Percentiles rank a stretch among this genome's conserved stretches.
These are phyloP conservation scores for Eclectus roratus DNA, from an alignment of 2,113 vertebrate species.

Conservation along the genomic window DNA sequence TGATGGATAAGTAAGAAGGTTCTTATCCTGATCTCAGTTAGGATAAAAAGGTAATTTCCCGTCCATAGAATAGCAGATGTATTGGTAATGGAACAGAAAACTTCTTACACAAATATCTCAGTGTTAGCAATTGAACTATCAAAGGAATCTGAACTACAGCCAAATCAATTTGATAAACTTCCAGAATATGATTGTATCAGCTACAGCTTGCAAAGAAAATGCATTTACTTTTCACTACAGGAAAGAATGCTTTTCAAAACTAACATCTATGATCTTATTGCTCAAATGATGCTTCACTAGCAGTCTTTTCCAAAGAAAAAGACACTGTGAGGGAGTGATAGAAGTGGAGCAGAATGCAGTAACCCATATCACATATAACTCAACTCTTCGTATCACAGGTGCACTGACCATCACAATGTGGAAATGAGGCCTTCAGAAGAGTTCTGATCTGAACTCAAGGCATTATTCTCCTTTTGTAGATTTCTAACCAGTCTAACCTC, in stretches of 20 bases:
- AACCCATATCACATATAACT: not conserved
- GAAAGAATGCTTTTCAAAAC: conserved; percentile 31
- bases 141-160: conserved; percentile 72
- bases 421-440: not conserved
- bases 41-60: conserved; percentile 75
- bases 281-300: not conserved
- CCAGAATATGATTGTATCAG: conserved; percentile 59
- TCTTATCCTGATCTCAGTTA: conserved; percentile 59
- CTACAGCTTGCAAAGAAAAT: conserved; percentile 54
- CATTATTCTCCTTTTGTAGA: not conserved
- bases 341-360: not conserved
- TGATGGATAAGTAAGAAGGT: conserved; percentile 59
- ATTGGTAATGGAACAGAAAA: conserved; percentile 71
- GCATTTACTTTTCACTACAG: conserved; percentile 50
- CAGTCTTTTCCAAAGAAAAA: not conserved
- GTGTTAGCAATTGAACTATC: conserved; percentile 74
- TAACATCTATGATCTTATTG: conserved; percentile 25
- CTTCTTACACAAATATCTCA: conserved; percentile 74
- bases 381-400: not conserved
- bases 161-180: conserved; percentile 76
- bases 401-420: not conserved
- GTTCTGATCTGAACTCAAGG: not conserved
- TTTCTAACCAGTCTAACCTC: not conserved
- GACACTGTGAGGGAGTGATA: not conserved
- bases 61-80: conserved; percentile 55